Conservation (phyloP, 2,888 invertebrate genomes). For the Celastrina argiolus region DNA sequence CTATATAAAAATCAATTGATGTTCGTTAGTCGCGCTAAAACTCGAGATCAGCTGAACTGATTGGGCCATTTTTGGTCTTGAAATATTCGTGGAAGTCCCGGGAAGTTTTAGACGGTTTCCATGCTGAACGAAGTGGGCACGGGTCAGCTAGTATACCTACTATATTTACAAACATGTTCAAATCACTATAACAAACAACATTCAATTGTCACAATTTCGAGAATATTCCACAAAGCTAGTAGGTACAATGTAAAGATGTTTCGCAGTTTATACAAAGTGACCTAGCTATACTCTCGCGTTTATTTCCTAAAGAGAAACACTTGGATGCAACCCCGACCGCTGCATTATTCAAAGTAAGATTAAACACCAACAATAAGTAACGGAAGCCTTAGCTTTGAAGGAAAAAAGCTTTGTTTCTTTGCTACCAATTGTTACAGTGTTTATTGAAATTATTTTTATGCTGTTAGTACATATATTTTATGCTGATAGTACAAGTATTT, state of each 20-base stretch:
- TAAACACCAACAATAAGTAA: conserved; percentile 42
- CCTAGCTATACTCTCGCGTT: conserved; percentile 43
- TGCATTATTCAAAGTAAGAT: conserved; percentile 43
- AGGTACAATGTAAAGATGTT: conserved; percentile 42
- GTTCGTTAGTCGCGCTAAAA: too few species aligned
- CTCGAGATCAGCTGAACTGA: too few species aligned
- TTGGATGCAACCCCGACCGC: conserved; percentile 39
- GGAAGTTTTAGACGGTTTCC: too few species aligned
- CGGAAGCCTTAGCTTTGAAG: background rate
- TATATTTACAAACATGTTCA: background rate
- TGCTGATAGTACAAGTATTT: too few species aligned
- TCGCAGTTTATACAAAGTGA: conserved; percentile 51
- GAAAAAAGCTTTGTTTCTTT: background rate
- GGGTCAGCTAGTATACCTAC: too few species aligned
- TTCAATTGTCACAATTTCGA: background rate
- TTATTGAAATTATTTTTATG: too few species aligned
- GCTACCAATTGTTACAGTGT: background rate
- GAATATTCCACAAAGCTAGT: conserved; percentile 34
- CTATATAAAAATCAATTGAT: too few species aligned
- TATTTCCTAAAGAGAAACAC: conserved; percentile 47
- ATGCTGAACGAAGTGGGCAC: too few species aligned
- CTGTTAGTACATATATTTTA: too few species aligned
- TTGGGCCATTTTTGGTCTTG: too few species aligned
- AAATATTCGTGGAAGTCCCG: too few species aligned
- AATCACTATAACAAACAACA: background rate